These are phyloP conservation scores for Malacoctenus gilli DNA, from an alignment of 2,797 vertebrate species.

Conservation along the genomic window DNA sequence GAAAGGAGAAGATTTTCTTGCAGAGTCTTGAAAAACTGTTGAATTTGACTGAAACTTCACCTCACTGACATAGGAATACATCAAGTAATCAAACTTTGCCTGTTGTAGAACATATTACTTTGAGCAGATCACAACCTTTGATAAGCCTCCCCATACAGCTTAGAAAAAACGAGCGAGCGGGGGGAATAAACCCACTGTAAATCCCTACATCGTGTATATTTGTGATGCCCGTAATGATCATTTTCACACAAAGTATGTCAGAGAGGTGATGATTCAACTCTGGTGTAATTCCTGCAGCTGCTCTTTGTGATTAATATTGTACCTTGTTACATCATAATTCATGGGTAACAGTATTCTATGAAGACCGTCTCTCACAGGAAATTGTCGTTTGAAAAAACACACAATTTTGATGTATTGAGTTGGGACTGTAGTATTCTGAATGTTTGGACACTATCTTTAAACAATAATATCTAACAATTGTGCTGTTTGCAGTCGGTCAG, in stretches of 20 bases:
- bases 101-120: not conserved
- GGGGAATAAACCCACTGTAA: conserved; percentile 12
- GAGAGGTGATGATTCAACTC: conserved; percentile 33
- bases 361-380: not conserved
- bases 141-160: conserved; percentile 4
- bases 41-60: not conserved
- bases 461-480: too few relatives aligned
- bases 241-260: conserved; percentile 12
- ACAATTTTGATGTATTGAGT: too few relatives aligned
- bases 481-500: too few relatives aligned
- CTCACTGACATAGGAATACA: not conserved
- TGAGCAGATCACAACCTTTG: not conserved
- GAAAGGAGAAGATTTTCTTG: too few relatives aligned
- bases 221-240: conserved; percentile 9
- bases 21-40: not conserved
- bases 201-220: conserved; percentile 9
- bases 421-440: too few relatives aligned
- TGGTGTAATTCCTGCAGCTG: conserved; percentile 30
- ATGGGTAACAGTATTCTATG: not conserved
- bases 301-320: conserved; percentile 17
- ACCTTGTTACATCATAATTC: conserved; percentile 27
- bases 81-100: not conserved
- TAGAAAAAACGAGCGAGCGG: conserved; percentile 13
- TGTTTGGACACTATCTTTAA: too few relatives aligned
- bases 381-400: too few relatives aligned